These are phyloP conservation scores for Notolepis coatsorum DNA, from an alignment of 2,797 vertebrate genomes.

Conservation along the genomic window DNA sequence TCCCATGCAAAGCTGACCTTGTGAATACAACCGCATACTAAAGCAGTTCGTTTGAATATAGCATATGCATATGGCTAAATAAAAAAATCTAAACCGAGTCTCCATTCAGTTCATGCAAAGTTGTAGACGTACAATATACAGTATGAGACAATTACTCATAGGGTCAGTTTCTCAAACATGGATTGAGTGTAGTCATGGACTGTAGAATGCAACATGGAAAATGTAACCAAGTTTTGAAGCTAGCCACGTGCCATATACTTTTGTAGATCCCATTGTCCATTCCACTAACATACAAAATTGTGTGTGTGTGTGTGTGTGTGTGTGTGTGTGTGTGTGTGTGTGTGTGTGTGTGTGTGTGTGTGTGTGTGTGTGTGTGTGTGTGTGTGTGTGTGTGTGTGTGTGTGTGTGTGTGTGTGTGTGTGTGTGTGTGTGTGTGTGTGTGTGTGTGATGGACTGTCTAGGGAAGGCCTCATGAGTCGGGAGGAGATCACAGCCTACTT, in stretches of 20 bases:
- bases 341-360: background rate
- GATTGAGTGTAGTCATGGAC: background rate
- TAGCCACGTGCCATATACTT: background rate
- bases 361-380: background rate
- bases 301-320: background rate
- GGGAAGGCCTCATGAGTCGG: constrained; percentile 93
- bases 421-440: background rate
- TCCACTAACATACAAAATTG: background rate
- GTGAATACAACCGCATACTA: too few species aligned
- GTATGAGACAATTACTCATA: too few species aligned
- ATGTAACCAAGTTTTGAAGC: too few species aligned
- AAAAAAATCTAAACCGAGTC: too few species aligned
- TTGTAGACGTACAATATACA: too few species aligned
- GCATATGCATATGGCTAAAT: too few species aligned
- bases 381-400: background rate
- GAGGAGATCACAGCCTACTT: constrained; percentile 97
- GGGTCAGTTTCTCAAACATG: background rate
- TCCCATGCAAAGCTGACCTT: too few species aligned
- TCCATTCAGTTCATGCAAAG: too few species aligned
- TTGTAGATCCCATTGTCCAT: too few species aligned
- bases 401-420: background rate
- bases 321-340: background rate
- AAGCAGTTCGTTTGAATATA: too few species aligned
- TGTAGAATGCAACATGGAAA: too few species aligned
- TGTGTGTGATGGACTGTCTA: too few species aligned